Evolutionary conservation across 2,888 invertebrate species (phyloP).

Genomic region (Tupiocoris notatus): DNA sequence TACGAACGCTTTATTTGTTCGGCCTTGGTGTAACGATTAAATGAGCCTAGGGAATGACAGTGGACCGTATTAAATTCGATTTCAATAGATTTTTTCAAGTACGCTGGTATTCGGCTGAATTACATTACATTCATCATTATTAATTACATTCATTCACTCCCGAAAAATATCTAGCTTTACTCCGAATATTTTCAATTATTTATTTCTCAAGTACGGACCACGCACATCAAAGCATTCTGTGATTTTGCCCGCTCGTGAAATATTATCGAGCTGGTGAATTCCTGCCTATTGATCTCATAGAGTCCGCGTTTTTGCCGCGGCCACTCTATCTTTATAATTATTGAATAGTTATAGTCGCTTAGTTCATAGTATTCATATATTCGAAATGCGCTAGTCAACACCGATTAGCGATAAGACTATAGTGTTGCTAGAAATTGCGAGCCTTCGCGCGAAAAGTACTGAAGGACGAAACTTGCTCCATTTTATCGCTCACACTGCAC

Average conservation of each 20-base stretch:
- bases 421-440: slow-evolving; percentile 4
- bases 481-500: too few species aligned
- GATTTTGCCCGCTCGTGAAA: slow-evolving; percentile 46
- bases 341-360: slow-evolving; percentile 7
- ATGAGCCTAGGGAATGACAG: neutral
- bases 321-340: slow-evolving; percentile 13
- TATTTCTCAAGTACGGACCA: slow-evolving; percentile 44
- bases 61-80: neutral
- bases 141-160: too few species aligned
- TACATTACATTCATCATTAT: too few species aligned
- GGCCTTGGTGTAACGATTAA: slow-evolving; percentile 29
- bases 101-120: too few species aligned
- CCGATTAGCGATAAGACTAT: slow-evolving; percentile 24
- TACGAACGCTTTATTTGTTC: slow-evolving; percentile 43
- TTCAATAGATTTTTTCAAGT: too few species aligned
- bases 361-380: slow-evolving; percentile 16
- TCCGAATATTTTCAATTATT: too few species aligned
- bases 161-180: too few species aligned
- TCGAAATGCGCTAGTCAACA: slow-evolving; percentile 35
- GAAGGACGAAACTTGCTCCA: too few species aligned
- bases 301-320: neutral
- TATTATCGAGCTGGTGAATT: slow-evolving; percentile 45
- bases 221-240: slow-evolving; percentile 49
- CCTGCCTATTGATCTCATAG: slow-evolving; percentile 48
- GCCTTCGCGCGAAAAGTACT: neutral